Evolutionary conservation across 2,113 vertebrate genomes (phyloP).

Genomic region (Sander vitreus): DNA sequence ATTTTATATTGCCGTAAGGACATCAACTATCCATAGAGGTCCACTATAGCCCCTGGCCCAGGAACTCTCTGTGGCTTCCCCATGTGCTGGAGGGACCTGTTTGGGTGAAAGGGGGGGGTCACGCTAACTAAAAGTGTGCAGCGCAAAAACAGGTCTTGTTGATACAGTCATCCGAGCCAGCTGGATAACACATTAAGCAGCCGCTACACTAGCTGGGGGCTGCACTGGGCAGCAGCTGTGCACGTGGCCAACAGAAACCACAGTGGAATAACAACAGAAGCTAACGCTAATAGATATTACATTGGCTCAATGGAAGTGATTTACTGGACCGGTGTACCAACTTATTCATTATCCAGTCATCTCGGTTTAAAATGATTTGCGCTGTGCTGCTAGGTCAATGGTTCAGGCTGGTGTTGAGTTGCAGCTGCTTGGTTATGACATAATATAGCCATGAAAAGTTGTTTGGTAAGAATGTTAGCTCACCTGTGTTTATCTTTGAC

Average conservation of each 20-base stretch:
- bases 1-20: conserved; percentile 38
- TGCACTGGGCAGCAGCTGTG: conserved; percentile 58
- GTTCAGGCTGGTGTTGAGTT: conserved; percentile 43
- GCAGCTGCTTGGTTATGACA: conserved; percentile 52
- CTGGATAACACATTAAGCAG: conserved; percentile 77
- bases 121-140: conserved; percentile 43
- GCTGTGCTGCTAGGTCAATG: conserved; percentile 23
- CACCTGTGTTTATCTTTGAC: conserved; percentile 70
- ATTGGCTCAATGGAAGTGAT: conserved; percentile 58
- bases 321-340: conserved; percentile 45
- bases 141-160: conserved; percentile 73
- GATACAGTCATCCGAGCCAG: conserved; percentile 76
- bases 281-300: conserved; percentile 69
- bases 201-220: conserved; percentile 14
- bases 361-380: conserved; percentile 28
- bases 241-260: conserved; percentile 62
- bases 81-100: conserved; percentile 39
- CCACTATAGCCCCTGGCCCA: not conserved
- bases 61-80: conserved; percentile 44
- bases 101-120: conserved; percentile 18
- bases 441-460: conserved; percentile 35
- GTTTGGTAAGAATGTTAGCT: conserved; percentile 43
- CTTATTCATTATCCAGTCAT: conserved; percentile 53
- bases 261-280: conserved; percentile 59
- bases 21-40: conserved; percentile 11